These are phyloP conservation scores for Muscicapa adusta DNA, from an alignment of 2,113 vertebrate genomes.

Conservation along the genomic window DNA sequence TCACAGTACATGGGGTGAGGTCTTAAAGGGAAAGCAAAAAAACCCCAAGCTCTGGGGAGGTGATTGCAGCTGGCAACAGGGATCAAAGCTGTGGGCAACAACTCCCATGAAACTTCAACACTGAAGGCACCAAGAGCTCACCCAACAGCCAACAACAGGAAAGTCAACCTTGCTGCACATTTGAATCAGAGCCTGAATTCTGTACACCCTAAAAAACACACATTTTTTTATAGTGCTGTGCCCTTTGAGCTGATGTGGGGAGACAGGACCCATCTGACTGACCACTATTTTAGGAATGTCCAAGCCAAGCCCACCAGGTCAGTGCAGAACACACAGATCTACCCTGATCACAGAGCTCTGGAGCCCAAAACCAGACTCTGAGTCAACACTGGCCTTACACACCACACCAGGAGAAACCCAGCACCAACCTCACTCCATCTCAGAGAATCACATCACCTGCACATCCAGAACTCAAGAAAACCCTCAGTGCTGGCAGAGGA, in stretches of 20 bases:
- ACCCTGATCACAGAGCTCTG: background rate
- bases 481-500: background rate
- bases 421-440: background rate
- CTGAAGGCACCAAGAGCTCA: background rate
- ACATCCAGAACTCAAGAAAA: background rate
- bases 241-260: rapidly evolving
- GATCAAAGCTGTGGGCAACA: background rate
- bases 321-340: background rate
- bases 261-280: background rate
- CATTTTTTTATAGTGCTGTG: background rate
- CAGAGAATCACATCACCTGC: background rate
- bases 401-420: background rate
- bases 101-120: background rate
- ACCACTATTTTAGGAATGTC: rapidly evolving
- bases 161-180: background rate
- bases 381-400: background rate
- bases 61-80: background rate
- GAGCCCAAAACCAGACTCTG: background rate
- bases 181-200: background rate
- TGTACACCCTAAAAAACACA: rapidly evolving
- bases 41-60: background rate
- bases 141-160: background rate
- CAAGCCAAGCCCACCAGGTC: background rate
- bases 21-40: background rate
- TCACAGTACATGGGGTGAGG: background rate